Percentiles rank a stretch among this genome's conserved stretches.
Evolutionary conservation across 2,888 invertebrate genomes (phyloP).

Genomic region (Megaustenia siamemsis): DNA sequence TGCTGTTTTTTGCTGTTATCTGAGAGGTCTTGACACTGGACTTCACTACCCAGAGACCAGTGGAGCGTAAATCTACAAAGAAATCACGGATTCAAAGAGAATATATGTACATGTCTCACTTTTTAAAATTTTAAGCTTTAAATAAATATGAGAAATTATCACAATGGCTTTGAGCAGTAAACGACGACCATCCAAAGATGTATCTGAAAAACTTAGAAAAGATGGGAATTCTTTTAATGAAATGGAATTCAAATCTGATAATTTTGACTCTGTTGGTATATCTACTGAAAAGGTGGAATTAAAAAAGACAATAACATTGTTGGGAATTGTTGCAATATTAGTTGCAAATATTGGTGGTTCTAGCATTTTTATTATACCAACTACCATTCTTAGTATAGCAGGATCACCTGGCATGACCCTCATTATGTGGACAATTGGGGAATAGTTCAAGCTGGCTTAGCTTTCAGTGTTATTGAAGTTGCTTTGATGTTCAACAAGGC

Average conservation of each 20-base stretch:
- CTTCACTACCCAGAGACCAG: too few relatives aligned
- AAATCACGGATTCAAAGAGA: too few relatives aligned
- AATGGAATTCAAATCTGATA: not conserved
- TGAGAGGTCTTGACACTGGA: too few relatives aligned
- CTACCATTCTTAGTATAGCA: conserved; percentile 59
- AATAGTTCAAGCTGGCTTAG: conserved; percentile 62
- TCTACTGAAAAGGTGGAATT: conserved; percentile 35
- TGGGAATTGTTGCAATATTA: conserved; percentile 57
- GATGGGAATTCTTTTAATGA: not conserved
- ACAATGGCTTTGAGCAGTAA: not conserved
- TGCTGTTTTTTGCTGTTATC: too few relatives aligned
- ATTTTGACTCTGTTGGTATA: not conserved
- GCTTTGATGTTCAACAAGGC: conserved; percentile 63
- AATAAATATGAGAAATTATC: not conserved
- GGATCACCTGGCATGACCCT: conserved; percentile 64
- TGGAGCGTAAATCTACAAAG: too few relatives aligned
- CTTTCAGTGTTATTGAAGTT: conserved; percentile 64
- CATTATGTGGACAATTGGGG: conserved; percentile 64
- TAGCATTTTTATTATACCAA: conserved; percentile 64
- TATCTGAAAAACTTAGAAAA: not conserved
- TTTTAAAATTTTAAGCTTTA: not conserved
- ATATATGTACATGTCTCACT: not conserved
- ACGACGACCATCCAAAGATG: too few relatives aligned
- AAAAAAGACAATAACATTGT: conserved; percentile 54
- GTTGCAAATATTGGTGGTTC: conserved; percentile 63